Percentiles rank a stretch among this genome's conserved stretches.
These are phyloP conservation scores for Triplophysa tibetana DNA, from an alignment of 2,113 vertebrate species.

Conservation along the genomic window DNA sequence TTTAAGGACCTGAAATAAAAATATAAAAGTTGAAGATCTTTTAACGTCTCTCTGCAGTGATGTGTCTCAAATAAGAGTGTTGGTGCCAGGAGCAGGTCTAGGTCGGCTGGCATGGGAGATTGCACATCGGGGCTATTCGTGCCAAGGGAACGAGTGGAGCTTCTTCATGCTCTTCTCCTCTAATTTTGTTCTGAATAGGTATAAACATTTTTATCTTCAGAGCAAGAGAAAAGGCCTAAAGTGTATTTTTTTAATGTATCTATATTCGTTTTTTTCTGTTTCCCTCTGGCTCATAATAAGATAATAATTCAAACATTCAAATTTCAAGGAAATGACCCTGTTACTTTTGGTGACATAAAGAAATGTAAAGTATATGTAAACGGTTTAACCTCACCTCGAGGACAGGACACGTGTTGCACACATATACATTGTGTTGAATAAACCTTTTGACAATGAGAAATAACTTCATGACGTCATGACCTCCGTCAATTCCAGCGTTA, in stretches of 20 bases:
- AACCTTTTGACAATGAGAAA: too few species aligned
- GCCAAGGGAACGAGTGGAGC: constrained; percentile 99
- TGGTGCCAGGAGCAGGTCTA: constrained; percentile 96
- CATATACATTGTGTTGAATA: too few species aligned
- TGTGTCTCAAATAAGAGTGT: constrained; percentile 90
- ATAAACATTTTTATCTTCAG: constrained; percentile 48
- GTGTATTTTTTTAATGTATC: too few species aligned
- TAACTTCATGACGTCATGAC: too few species aligned
- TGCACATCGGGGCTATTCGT: constrained; percentile 90
- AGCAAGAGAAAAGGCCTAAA: neutral
- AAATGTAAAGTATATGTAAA: too few species aligned
- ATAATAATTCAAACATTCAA: too few species aligned
- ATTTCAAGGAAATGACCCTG: too few species aligned
- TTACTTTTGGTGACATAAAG: too few species aligned
- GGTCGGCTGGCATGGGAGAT: constrained; percentile 98
- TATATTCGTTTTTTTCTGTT: too few species aligned
- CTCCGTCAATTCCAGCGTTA: neutral
- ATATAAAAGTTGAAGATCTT: too few species aligned
- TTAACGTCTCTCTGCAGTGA: constrained; percentile 80
- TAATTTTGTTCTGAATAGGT: constrained; percentile 99
- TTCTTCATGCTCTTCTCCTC: constrained; percentile 99
- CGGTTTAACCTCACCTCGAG: neutral
- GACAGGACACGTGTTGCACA: neutral
- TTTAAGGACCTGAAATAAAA: too few species aligned
- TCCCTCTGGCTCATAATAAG: too few species aligned